These are phyloP conservation scores for Chrysopilus asiliformis DNA, from an alignment of 2,888 invertebrate genomes.

Conservation along the genomic window DNA sequence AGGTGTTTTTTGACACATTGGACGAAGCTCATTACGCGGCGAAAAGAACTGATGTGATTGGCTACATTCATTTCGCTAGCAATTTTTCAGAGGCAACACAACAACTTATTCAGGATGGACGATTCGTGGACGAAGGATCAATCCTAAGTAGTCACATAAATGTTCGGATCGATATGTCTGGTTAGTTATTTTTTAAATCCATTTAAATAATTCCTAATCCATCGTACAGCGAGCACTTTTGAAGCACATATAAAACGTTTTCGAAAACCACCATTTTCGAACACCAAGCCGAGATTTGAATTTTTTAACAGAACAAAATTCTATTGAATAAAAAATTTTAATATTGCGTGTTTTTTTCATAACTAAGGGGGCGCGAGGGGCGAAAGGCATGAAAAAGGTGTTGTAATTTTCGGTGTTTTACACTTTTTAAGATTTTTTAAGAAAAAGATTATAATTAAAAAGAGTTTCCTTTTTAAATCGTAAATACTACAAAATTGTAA, in stretches of 20 bases:
- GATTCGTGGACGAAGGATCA: conserved; percentile 40
- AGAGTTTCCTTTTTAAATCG: conserved; percentile 16
- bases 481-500: too few relatives aligned
- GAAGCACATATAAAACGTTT: too few relatives aligned
- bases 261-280: too few relatives aligned
- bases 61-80: conserved; percentile 50
- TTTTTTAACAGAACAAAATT: too few relatives aligned
- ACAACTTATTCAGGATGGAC: conserved; percentile 44
- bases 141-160: conserved; percentile 49
- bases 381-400: too few relatives aligned
- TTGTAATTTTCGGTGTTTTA: too few relatives aligned
- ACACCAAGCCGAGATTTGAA: too few relatives aligned
- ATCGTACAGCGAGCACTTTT: too few relatives aligned
- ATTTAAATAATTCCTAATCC: conserved; percentile 5
- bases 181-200: conserved; percentile 36
- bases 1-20: conserved; percentile 41
- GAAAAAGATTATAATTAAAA: conserved; percentile 6
- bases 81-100: conserved; percentile 60
- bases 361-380: too few relatives aligned
- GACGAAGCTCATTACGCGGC: conserved; percentile 43
- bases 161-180: conserved; percentile 62
- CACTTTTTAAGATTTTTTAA: too few relatives aligned
- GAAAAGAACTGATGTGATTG: conserved; percentile 42
- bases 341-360: too few relatives aligned
- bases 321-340: too few relatives aligned